Percentiles rank a stretch among this genome's conserved stretches.
Conservation (phyloP, 1,140 invertebrate genomes). For the Dinoponera quadriceps region DNA sequence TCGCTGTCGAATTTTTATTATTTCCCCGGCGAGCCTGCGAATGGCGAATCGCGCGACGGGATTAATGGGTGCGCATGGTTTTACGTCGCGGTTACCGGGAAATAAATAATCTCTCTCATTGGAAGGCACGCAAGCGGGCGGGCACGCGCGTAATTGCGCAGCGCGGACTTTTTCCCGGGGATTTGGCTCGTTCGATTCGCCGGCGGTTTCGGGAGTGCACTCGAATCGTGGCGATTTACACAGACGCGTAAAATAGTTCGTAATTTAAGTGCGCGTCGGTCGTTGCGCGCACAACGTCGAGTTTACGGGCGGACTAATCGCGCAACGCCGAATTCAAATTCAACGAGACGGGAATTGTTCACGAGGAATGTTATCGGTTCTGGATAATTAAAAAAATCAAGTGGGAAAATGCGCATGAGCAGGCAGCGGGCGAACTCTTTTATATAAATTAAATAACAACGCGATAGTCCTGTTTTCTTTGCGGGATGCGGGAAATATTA, state of each 20-base stretch:
- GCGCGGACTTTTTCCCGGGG: background rate
- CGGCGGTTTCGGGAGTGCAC: background rate
- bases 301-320: no score
- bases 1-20: slow-evolving; percentile 27
- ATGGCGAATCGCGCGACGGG: background rate
- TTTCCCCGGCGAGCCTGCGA: background rate
- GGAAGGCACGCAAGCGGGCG: background rate
- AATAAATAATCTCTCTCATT: slow-evolving; percentile 15
- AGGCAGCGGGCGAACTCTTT: no score
- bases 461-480: no score
- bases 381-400: no score
- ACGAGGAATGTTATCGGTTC: no score
- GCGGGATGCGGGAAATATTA: no score
- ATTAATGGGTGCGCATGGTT: slow-evolving; percentile 19
- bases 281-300: background rate
- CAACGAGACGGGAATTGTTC: no score
- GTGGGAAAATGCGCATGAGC: no score
- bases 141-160: background rate
- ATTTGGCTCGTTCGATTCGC: slow-evolving; percentile 3
- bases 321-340: no score
- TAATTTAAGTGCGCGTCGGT: background rate
- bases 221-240: background rate
- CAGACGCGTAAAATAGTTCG: background rate
- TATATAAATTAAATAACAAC: no score
- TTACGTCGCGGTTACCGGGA: background rate